Conservation (phyloP, 1,140 invertebrate species). For the Aphaenogaster rudis region DNA sequence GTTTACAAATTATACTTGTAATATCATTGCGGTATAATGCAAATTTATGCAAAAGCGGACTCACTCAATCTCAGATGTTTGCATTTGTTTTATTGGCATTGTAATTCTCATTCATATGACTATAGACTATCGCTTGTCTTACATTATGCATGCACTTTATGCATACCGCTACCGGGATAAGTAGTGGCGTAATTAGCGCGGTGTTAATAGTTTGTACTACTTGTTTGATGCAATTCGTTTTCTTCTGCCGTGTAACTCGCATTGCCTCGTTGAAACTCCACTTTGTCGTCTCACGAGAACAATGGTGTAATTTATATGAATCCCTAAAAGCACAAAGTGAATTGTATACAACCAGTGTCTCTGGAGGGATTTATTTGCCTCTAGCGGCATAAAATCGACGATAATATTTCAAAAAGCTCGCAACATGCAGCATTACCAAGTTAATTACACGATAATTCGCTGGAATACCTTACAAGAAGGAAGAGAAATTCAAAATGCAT, state of each 20-base stretch:
- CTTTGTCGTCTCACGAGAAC: slow-evolving; percentile 57
- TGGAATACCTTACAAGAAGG: neutral
- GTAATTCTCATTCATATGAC: slow-evolving; percentile 38
- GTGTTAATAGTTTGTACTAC: slow-evolving; percentile 54
- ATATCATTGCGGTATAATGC: slow-evolving; percentile 22
- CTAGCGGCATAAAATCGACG: slow-evolving; percentile 48
- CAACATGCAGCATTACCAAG: slow-evolving; percentile 22
- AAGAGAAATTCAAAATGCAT: neutral
- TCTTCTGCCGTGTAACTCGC: slow-evolving; percentile 38
- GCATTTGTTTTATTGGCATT: slow-evolving; percentile 38
- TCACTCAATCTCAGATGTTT: slow-evolving; percentile 25
- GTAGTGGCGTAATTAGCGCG: slow-evolving; percentile 49
- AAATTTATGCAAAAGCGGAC: slow-evolving; percentile 51
- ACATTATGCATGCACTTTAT: slow-evolving; percentile 56
- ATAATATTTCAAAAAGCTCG: slow-evolving; percentile 56
- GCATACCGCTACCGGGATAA: slow-evolving; percentile 33
- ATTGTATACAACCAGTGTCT: slow-evolving; percentile 38
- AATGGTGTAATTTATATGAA: slow-evolving; percentile 58
- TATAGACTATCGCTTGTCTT: slow-evolving; percentile 34
- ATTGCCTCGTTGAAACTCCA: slow-evolving; percentile 55
- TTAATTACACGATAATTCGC: slow-evolving; percentile 36
- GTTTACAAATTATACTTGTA: slow-evolving; percentile 45
- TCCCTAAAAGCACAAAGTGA: slow-evolving; percentile 57
- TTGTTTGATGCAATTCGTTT: slow-evolving; percentile 55
- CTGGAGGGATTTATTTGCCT: slow-evolving; percentile 47